Conservation (phyloP, 2,888 invertebrate species). For the Trichacis sp. region DNA sequence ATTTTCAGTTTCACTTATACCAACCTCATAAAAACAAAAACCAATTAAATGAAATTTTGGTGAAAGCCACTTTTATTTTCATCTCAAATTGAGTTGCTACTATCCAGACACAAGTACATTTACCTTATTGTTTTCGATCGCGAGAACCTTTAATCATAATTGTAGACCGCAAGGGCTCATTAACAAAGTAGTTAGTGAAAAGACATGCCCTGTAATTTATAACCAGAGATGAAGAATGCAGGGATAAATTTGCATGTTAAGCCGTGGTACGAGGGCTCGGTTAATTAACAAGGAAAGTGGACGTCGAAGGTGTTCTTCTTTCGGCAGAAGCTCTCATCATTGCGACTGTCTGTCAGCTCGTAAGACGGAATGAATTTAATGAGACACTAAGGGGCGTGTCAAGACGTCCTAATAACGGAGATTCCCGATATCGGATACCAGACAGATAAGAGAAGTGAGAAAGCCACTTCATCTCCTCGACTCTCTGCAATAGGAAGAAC, state of each 20-base stretch:
- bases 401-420: conserved; percentile 51
- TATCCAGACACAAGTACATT: no score
- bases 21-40: no score
- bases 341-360: conserved; percentile 24
- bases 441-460: conserved; percentile 13
- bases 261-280: background rate
- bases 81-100: no score
- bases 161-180: background rate
- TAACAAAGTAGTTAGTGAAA: conserved; percentile 5
- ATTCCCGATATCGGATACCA: conserved; percentile 27
- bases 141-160: background rate
- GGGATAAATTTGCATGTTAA: background rate
- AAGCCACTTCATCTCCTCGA: conserved; percentile 6
- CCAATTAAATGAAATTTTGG: no score
- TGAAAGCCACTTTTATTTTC: no score
- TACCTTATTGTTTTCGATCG: no score
- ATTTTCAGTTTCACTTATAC: no score
- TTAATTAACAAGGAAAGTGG: conserved; percentile 29
- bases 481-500: background rate
- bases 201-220: background rate
- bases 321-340: conserved; percentile 20
- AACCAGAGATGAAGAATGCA: background rate
- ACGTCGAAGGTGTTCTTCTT: conserved; percentile 22
- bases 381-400: conserved; percentile 56
- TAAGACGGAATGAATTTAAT: conserved; percentile 52